These are phyloP conservation scores for Pocillopora meandrina DNA, from an alignment of 92 coral and sea anemone species.

Conservation along the genomic window DNA sequence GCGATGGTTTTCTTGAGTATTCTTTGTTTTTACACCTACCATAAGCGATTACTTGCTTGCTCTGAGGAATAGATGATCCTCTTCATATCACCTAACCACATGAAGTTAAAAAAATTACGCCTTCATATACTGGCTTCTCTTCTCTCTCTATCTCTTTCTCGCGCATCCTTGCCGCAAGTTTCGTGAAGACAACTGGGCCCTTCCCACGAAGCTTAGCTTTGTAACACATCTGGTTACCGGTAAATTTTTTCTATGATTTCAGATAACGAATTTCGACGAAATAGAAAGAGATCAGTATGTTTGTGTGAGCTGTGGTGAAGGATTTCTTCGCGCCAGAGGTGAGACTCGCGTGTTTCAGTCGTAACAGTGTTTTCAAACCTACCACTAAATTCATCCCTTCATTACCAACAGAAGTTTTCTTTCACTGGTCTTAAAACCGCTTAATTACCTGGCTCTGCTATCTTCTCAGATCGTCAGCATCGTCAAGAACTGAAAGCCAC, in stretches of 20 bases:
- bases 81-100: no score
- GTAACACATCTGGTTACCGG: not conserved
- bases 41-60: no score
- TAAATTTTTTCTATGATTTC: not conserved
- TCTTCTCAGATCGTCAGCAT: slow-evolving; percentile 80
- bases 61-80: no score
- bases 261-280: slow-evolving; percentile 46
- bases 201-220: not conserved
- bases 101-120: no score
- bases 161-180: no score
- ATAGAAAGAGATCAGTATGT: slow-evolving; percentile 70
- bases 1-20: not conserved
- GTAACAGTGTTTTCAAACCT: not conserved
- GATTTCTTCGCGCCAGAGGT: slow-evolving; percentile 90
- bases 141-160: no score
- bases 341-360: not conserved
- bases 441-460: not conserved
- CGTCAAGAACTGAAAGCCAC: slow-evolving; percentile 91
- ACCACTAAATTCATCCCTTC: no score
- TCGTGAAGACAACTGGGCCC: no score
- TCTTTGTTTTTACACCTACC: not conserved
- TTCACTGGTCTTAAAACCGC: not conserved
- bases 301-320: slow-evolving; percentile 92
- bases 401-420: no score
- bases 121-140: no score